These are phyloP conservation scores for Drosophila picticornis DNA, from an alignment of 2,888 invertebrate species.

Conservation along the genomic window DNA sequence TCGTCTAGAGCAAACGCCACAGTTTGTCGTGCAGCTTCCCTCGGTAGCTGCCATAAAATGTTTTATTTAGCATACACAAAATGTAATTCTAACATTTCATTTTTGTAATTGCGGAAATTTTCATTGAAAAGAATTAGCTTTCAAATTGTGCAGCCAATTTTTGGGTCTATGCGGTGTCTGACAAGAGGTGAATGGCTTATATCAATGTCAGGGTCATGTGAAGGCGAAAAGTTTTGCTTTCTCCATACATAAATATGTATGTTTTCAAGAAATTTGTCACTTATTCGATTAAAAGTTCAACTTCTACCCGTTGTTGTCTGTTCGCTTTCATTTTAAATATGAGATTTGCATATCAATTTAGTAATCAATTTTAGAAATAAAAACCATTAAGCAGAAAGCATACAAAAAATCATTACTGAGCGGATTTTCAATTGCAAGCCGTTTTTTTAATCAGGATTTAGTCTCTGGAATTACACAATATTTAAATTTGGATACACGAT, in stretches of 20 bases:
- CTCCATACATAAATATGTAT: background rate
- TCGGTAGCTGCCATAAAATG: slow-evolving; percentile 48
- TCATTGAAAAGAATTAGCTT: slow-evolving; percentile 77
- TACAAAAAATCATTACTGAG: no score
- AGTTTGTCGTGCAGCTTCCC: slow-evolving; percentile 41
- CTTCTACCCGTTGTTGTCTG: background rate
- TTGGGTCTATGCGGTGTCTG: slow-evolving; percentile 8
- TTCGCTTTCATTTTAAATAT: background rate
- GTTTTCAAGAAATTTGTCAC: background rate
- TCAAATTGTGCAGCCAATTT: slow-evolving; percentile 43
- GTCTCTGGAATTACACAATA: background rate
- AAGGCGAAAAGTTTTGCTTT: slow-evolving; percentile 3
- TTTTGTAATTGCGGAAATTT: slow-evolving; percentile 75
- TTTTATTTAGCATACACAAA: slow-evolving; percentile 62
- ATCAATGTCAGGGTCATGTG: slow-evolving; percentile 71
- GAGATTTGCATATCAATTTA: background rate
- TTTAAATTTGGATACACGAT: background rate
- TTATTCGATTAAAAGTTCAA: background rate
- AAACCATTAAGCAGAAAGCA: no score
- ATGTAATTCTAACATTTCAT: slow-evolving; percentile 73
- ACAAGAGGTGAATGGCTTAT: slow-evolving; percentile 58
- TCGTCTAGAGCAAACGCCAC: slow-evolving; percentile 24
- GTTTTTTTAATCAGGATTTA: background rate
- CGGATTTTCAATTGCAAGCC: background rate
- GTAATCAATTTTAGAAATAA: background rate